phyloP scores from a whole-genome alignment of 2,888 invertebrate species.

The Steinernema hermaphroditum region DNA sequence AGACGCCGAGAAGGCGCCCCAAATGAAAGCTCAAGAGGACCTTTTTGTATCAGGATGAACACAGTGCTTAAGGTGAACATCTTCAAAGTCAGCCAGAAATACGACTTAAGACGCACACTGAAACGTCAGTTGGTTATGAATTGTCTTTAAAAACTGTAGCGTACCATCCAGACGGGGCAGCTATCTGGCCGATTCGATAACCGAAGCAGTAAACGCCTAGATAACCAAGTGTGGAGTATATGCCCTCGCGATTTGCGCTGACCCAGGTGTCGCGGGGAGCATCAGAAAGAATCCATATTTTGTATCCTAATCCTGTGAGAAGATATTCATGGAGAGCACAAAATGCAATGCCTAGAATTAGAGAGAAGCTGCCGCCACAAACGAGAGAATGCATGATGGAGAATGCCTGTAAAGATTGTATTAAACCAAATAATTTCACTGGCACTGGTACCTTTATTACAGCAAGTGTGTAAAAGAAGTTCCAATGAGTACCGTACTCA shows the following conservation, averaged over 20 bases:
- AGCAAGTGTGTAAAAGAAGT: constrained; percentile 93
- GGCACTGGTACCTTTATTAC: constrained; percentile 77
- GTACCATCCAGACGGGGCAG: constrained; percentile 19
- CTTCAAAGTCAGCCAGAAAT: constrained; percentile 27
- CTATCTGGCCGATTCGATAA: background rate
- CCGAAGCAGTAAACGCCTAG: constrained; percentile 79
- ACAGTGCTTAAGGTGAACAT: constrained; percentile 30
- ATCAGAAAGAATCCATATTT: constrained; percentile 48
- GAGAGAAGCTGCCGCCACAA: constrained; percentile 4
- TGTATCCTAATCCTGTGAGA: background rate
- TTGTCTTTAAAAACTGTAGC: background rate
- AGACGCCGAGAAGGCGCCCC: constrained; percentile 76
- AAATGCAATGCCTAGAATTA: constrained; percentile 34
- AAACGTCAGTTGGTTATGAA: constrained; percentile 9
- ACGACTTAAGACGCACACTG: constrained; percentile 46
- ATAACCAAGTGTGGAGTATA: constrained; percentile 83
- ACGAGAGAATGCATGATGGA: constrained; percentile 22
- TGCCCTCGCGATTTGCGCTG: constrained; percentile 86
- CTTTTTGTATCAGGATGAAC: constrained; percentile 32
- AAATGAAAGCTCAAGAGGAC: constrained; percentile 41
- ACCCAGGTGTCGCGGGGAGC: constrained; percentile 69
- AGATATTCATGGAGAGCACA: background rate
- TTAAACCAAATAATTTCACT: background rate
- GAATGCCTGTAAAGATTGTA: constrained; percentile 30
- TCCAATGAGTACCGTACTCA: constrained; percentile 97